phyloP scores from a whole-genome alignment of 2,797 vertebrate species.

The Rhabdomys pumilio region DNA sequence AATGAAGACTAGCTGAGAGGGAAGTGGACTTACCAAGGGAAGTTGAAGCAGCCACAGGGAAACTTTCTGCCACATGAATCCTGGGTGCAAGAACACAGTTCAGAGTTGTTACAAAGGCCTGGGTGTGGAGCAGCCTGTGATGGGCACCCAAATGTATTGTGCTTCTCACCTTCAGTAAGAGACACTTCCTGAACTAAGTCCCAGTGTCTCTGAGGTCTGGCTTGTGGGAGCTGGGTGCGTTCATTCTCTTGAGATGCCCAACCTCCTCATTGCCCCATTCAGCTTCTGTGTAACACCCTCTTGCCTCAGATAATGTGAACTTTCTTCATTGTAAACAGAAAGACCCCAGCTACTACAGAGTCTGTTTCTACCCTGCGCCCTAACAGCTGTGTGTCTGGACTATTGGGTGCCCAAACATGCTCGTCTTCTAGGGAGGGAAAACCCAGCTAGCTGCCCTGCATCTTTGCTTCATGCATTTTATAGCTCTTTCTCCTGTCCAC shows the following conservation, averaged over 20 bases:
- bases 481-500: neutral
- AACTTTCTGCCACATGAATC: neutral
- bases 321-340: neutral
- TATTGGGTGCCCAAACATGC: neutral
- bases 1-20: neutral
- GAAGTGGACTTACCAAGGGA: neutral
- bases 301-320: neutral
- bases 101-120: neutral
- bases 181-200: neutral
- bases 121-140: neutral
- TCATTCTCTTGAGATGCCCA: neutral
- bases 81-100: neutral
- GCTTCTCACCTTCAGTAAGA: neutral
- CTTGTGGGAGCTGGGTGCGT: neutral
- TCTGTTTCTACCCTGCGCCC: neutral
- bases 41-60: neutral
- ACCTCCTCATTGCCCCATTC: neutral
- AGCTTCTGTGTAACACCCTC: neutral
- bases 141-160: neutral
- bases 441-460: constrained; percentile 29
- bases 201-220: neutral
- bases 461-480: neutral
- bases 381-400: neutral
- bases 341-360: neutral
- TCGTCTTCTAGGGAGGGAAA: neutral